Evolutionary conservation across 2,113 vertebrate species (phyloP), one percentile per base, ranked within the genome.

Genomic region (Dendrocopos noguchii): DNA sequence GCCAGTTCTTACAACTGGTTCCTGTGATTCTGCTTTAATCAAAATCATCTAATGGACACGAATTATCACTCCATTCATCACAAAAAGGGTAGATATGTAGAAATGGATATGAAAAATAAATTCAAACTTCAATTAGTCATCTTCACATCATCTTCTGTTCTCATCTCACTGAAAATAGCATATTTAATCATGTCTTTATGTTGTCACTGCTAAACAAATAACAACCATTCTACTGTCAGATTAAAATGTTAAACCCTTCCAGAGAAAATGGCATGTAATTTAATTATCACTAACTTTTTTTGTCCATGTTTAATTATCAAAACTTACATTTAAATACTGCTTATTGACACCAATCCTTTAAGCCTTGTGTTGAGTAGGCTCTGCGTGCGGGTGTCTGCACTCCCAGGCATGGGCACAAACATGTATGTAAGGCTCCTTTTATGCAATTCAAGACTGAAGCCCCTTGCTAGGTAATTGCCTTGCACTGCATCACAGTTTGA

Each of bases 271-370:
- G 52, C 50, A 59, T 56, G 22, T 52, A 52, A 81, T 80, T 87
- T 92, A 81, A 94, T 82, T 89, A 68, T 27, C 34, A 16, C 46
- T 79, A 90, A 67, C 46, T 15, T 71, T 76, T 87, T 87, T 59
- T 74, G 56, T 60, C 36, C 60, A 92, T 12, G 28, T 61, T 77
- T 84, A 80, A 80, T 81, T 74, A 89, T 24, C 52, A 56, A 57
- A 87, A 50, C 24, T 64, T 78, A 36, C 28, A 72, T 36, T 84
- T 80, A 82, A 93, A 80, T 50, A 56, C 6, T 50, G 29, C 25
- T 91, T 87, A 83, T 77, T n/a, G 70, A 47, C 0, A 0, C 17
- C 89, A 82, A 73, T 59, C n/a, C 60, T 82, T 82, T 89, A 74
- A 91, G 19, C 46, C 29, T 70, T 17, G 33, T 31, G 10, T 55